phyloP scores from a whole-genome alignment of 92 coral and sea anemone genomes.

The Meandrina meandrites region DNA sequence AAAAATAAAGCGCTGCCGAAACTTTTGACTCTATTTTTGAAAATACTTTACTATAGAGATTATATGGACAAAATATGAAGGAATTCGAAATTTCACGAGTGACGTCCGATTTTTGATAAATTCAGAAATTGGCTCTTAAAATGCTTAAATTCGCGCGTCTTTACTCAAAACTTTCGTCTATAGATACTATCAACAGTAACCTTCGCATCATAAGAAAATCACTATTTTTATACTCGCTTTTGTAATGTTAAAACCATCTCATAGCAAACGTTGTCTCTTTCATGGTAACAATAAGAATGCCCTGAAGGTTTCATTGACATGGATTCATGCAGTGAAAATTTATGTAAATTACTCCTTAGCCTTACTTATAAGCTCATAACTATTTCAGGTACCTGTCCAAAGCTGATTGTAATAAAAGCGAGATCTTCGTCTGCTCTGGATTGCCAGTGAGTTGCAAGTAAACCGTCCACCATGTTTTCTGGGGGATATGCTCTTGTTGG shows the following conservation, averaged over 20 bases:
- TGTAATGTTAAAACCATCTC: neutral
- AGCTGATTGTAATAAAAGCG: slow-evolving; percentile 70
- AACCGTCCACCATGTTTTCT: slow-evolving; percentile 69
- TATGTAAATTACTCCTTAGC: slow-evolving; percentile 8
- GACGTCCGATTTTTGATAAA: too few relatives aligned
- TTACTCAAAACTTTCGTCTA: neutral
- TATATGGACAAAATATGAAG: too few relatives aligned
- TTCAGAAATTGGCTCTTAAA: too few relatives aligned
- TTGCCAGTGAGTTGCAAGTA: slow-evolving; percentile 83
- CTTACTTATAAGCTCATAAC: slow-evolving; percentile 14
- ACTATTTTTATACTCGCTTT: neutral
- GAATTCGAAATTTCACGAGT: too few relatives aligned
- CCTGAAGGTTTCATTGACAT: neutral
- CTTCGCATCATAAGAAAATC: neutral
- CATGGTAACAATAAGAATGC: neutral
- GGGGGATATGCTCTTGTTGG: slow-evolving; percentile 75
- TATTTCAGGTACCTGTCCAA: slow-evolving; percentile 63
- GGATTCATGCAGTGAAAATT: neutral
- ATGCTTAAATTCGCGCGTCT: neutral
- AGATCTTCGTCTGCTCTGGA: slow-evolving; percentile 63
- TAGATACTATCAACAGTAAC: neutral
- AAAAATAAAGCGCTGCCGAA: too few relatives aligned
- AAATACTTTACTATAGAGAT: too few relatives aligned
- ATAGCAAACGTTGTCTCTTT: neutral
- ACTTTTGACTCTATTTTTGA: too few relatives aligned